These are phyloP conservation scores for Oncopeltus fasciatus DNA, from an alignment of 1,140 invertebrate species.

Conservation along the genomic window DNA sequence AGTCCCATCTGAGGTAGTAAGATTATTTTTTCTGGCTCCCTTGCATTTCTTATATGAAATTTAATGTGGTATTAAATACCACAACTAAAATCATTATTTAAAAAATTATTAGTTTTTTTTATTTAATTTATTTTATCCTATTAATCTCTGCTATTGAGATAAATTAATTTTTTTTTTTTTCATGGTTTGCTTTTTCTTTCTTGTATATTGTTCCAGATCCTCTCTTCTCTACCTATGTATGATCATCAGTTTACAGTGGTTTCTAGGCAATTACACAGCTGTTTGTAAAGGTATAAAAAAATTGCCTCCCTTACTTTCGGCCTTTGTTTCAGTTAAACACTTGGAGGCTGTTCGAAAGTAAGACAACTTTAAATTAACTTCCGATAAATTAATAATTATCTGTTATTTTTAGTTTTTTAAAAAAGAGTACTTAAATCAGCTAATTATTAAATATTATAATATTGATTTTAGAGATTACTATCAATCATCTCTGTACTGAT, in stretches of 20 bases:
- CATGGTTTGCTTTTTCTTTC: background rate
- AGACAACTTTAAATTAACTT: no score
- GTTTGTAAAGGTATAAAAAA: background rate
- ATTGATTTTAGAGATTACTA: no score
- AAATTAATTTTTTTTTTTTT: background rate
- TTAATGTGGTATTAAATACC: no score
- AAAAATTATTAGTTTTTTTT: background rate
- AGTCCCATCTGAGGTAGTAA: no score
- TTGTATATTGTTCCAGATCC: background rate
- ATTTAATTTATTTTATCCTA: background rate
- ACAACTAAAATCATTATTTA: no score
- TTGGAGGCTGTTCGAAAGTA: background rate
- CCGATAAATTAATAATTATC: no score
- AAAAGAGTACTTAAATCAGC: no score
- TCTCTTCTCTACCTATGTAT: background rate
- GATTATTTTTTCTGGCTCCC: no score
- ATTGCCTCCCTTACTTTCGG: background rate
- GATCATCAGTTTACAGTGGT: background rate
- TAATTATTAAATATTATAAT: no score
- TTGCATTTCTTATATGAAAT: no score
- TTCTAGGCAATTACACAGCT: background rate
- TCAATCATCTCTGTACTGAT: no score
- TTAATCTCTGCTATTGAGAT: background rate
- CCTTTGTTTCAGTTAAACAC: background rate
- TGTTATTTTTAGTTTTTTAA: no score